Evolutionary conservation across 2,113 vertebrate genomes (phyloP).

Genomic region (Indri indri): DNA sequence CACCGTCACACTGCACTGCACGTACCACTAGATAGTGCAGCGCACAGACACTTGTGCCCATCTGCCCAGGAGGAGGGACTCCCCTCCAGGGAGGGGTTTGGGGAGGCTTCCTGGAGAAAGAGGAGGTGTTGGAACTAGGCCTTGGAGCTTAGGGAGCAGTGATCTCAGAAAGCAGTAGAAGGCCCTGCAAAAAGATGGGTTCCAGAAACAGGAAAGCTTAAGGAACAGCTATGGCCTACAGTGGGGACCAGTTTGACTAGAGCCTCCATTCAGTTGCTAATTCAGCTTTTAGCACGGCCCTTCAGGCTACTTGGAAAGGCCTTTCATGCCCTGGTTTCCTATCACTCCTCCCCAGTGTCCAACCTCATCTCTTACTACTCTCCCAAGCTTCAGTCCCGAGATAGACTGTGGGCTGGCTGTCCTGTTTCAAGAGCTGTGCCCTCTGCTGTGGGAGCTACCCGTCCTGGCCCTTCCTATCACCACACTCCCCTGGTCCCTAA

Average conservation of each 20-base stretch:
- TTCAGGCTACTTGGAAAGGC: neutral
- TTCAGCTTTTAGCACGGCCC: neutral
- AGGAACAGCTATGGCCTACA: neutral
- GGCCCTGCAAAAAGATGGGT: neutral
- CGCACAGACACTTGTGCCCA: neutral
- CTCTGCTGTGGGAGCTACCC: neutral
- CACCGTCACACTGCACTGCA: rapidly evolving
- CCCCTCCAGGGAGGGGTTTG: neutral
- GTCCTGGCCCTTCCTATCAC: neutral
- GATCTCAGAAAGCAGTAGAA: neutral
- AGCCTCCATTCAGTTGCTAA: neutral
- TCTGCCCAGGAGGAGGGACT: neutral
- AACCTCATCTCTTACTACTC: neutral
- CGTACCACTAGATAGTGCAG: rapidly evolving
- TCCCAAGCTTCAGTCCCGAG: neutral
- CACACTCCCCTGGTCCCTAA: neutral
- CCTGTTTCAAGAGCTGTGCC: no score
- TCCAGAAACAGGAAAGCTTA: neutral
- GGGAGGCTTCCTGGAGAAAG: neutral
- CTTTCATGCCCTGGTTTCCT: neutral
- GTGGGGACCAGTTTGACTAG: neutral
- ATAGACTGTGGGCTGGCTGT: neutral
- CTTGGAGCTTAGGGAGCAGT: neutral
- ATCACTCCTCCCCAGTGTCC: no score
- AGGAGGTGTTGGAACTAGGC: neutral